phyloP scores from a whole-genome alignment of 2,888 invertebrate genomes.

The Eristalis arbustorum region DNA sequence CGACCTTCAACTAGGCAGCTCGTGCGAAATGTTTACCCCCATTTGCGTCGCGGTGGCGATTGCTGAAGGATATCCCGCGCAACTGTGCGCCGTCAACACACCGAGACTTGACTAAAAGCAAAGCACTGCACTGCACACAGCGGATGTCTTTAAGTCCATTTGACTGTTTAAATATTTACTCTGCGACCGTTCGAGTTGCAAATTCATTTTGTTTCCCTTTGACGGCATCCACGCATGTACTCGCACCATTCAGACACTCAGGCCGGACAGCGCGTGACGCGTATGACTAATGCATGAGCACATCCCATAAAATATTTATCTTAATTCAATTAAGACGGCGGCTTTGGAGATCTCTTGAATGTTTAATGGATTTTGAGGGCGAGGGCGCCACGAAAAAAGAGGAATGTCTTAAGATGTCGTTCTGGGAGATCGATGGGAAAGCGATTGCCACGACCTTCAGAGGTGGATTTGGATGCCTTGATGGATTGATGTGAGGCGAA shows the following conservation, averaged over 20 bases:
- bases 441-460: background rate
- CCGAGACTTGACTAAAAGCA: background rate
- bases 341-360: background rate
- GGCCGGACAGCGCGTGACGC: background rate
- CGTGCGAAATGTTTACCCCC: background rate
- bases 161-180: background rate
- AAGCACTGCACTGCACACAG: background rate
- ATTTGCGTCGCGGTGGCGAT: background rate
- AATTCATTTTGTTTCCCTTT: background rate
- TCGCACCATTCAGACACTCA: background rate
- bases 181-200: background rate
- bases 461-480: background rate
- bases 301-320: background rate
- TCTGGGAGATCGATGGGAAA: background rate
- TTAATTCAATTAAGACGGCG: background rate
- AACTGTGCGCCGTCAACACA: background rate
- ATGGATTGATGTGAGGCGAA: background rate
- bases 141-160: background rate
- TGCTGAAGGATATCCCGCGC: background rate
- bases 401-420: background rate
- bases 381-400: no score
- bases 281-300: background rate
- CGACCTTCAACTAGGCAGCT: background rate
- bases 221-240: background rate
- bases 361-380: background rate